Evolutionary conservation across 2,888 invertebrate genomes (phyloP), one percentile per base, ranked within the genome.

Genomic region (Cacoxenus indagator): DNA sequence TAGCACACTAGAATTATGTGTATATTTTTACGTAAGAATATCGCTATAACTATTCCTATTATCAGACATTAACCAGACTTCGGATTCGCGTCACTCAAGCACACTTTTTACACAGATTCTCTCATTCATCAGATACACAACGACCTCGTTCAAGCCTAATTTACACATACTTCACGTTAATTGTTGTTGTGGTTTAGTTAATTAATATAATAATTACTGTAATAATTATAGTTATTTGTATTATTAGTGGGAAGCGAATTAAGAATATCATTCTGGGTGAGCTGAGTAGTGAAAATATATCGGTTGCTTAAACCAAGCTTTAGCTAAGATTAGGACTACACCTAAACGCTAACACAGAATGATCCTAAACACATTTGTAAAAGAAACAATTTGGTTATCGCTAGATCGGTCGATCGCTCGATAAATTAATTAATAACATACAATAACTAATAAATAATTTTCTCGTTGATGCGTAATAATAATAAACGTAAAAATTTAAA

Each of bases 21-120:
- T 57, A 27, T 26, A 22, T 29, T 26, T 29, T 29, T 59, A 59
- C 31, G 37, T 65, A 54, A 17, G 26, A 43, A 65, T 62, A 62
- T 37, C 27, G 27, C 24, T 55, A 55, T 17, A 11, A 27, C 55
- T 55, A 55, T 62, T 31, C n/a, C 31, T 43, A 62, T 43, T 62
- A 62, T 62, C 61, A 62, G 61, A 62, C 61, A 62, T 24, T 62
- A 24, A 43, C 54, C 65, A 65, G 37, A 55, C 37, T 65, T 29
- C 24, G 48, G 19, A 51, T 64, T 22, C 19, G 59, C 43, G 17
- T 64, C 65, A 29, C 29, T 22, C 22, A 61, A 24, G 22, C 55
- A 55, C 54, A 37, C 55, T 65, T 65, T 65, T 19, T 65, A 65
- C 65, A 65, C 14, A 64, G 19, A 45, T 19, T 46, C 14, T 29